Percentiles rank a stretch among this genome's conserved stretches.
Conservation (phyloP, 1,140 invertebrate genomes). For the Trichogramma pretiosum region DNA sequence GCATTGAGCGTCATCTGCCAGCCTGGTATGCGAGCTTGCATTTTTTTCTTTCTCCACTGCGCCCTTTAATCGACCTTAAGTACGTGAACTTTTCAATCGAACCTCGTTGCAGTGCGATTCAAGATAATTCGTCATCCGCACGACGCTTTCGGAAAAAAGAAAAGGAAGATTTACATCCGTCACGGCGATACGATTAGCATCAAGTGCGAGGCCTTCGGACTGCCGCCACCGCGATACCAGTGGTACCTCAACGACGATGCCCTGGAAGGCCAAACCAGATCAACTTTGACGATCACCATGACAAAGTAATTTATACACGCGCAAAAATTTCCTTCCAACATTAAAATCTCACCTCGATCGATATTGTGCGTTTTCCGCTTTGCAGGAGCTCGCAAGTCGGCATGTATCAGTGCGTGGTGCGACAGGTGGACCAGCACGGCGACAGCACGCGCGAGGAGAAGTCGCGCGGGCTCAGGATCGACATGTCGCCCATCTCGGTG, state of each 20-base stretch:
- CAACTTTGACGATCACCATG: slow-evolving; percentile 22
- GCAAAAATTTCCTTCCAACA: not conserved
- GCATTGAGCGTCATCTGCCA: too few relatives aligned
- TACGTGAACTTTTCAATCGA: too few relatives aligned
- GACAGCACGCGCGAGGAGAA: slow-evolving; percentile 12
- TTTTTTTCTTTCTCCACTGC: too few relatives aligned
- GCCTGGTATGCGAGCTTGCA: too few relatives aligned
- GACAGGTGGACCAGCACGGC: slow-evolving; percentile 22
- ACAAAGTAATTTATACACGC: slow-evolving; percentile 11
- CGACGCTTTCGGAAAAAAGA: too few relatives aligned
- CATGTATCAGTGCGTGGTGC: slow-evolving; percentile 28
- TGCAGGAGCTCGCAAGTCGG: slow-evolving; percentile 25
- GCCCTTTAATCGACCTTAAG: too few relatives aligned
- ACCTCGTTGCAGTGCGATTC: too few relatives aligned
- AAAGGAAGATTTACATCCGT: too few relatives aligned
- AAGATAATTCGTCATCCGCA: too few relatives aligned
- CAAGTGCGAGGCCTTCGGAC: slow-evolving; percentile 31
- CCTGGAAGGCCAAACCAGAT: slow-evolving; percentile 14
- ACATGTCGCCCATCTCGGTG: slow-evolving; percentile 24
- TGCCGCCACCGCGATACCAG: slow-evolving; percentile 29
- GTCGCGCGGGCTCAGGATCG: slow-evolving; percentile 23
- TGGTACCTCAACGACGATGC: slow-evolving; percentile 28
- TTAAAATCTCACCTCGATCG: not conserved
- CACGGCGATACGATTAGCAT: too few relatives aligned
- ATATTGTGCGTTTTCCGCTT: not conserved